Conservation (phyloP, 2,797 vertebrate species). For the Anas flavirostris region DNA sequence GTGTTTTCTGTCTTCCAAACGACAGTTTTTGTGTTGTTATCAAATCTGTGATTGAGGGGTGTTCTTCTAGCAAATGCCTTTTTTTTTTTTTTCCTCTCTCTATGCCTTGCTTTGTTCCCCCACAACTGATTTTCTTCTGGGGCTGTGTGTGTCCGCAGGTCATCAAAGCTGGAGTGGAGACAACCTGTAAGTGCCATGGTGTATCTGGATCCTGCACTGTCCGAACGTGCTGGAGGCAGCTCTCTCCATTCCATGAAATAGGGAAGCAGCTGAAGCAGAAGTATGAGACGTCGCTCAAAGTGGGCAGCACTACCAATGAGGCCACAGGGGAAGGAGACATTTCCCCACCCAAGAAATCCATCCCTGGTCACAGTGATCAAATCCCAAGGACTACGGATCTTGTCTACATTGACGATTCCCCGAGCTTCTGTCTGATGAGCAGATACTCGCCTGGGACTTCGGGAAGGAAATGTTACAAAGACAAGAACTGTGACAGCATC, state of each 20-base stretch:
- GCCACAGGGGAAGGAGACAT: slow-evolving; percentile 94
- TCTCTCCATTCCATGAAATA: slow-evolving; percentile 96
- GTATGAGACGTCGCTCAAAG: slow-evolving; percentile 93
- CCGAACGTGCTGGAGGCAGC: slow-evolving; percentile 97
- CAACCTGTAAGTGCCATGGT: slow-evolving; percentile 97
- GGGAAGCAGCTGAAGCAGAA: slow-evolving; percentile 96
- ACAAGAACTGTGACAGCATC: slow-evolving; percentile 98
- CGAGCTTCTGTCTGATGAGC: slow-evolving; percentile 94
- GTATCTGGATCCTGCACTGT: slow-evolving; percentile 98
- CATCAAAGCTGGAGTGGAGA: slow-evolving; percentile 96
- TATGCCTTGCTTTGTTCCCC: not conserved
- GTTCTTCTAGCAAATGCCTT: not conserved
- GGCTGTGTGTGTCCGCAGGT: slow-evolving; percentile 79
- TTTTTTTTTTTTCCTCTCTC: not conserved
- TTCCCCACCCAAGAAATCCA: slow-evolving; percentile 84
- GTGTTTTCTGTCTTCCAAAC: not conserved
- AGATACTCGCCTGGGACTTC: slow-evolving; percentile 92
- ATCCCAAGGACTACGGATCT: slow-evolving; percentile 95
- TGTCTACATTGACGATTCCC: slow-evolving; percentile 98
- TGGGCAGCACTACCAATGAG: slow-evolving; percentile 95
- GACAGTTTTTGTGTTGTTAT: not conserved
- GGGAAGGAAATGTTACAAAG: slow-evolving; percentile 95
- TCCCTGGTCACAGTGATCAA: slow-evolving; percentile 83
- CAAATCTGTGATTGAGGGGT: not conserved
- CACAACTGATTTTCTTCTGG: not conserved